Percentiles rank a stretch among this genome's conserved stretches.
Conservation (phyloP, 2,797 vertebrate species). For the Limosa lapponica region DNA sequence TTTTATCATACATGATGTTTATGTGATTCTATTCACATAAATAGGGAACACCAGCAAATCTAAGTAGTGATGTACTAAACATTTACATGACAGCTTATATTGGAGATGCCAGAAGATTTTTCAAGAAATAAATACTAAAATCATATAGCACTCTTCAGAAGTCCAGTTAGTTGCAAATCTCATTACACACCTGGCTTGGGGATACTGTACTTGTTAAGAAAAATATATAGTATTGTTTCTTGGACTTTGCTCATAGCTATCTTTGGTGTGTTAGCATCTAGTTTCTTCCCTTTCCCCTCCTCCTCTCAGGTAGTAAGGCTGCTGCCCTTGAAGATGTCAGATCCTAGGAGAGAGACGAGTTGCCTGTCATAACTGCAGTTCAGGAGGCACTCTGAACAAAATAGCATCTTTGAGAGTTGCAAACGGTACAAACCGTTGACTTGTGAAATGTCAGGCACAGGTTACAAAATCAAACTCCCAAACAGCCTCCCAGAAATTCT, state of each 20-base stretch:
- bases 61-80: background rate
- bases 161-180: background rate
- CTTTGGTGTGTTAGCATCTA: background rate
- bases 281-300: background rate
- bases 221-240: background rate
- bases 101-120: background rate
- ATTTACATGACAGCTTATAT: background rate
- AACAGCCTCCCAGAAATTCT: background rate
- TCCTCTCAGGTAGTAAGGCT: background rate
- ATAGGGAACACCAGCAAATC: background rate
- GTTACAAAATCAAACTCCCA: background rate
- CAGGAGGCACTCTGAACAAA: background rate
- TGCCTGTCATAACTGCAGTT: background rate
- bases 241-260: background rate
- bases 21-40: background rate
- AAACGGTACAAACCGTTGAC: background rate
- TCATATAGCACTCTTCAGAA: background rate
- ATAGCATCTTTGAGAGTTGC: background rate
- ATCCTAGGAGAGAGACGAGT: background rate
- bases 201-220: background rate
- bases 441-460: background rate
- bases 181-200: background rate
- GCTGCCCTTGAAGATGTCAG: accelerated
- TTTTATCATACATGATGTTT: background rate
- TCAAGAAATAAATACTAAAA: background rate